A percentile compares a stretch with the other conserved stretches of the same genome.
phyloP scores from a whole-genome alignment of 2,888 invertebrate species.

The Harpagoxenus sublaevis region DNA sequence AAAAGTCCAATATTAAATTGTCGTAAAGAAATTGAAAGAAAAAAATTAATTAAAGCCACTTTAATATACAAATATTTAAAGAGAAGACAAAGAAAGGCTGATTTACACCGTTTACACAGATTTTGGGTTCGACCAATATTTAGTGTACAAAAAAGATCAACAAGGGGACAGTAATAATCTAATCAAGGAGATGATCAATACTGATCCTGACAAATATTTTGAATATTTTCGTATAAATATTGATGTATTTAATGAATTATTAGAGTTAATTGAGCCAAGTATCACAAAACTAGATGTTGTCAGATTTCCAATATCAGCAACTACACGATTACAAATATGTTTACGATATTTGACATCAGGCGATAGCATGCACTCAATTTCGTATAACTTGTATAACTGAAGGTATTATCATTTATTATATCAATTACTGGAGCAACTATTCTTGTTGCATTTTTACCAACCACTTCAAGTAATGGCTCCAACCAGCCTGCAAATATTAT shows the following conservation, averaged over 20 bases:
- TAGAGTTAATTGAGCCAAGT: neutral
- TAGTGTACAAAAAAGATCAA: neutral
- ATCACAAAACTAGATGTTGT: neutral
- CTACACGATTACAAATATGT: neutral
- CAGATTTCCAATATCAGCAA: neutral
- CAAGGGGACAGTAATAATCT: neutral
- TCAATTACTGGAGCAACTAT: constrained; percentile 96
- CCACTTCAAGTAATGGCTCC: constrained; percentile 91
- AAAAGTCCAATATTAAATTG: neutral
- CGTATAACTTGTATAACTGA: constrained; percentile 95
- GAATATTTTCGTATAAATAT: neutral
- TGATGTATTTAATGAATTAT: neutral
- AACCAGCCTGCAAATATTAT: constrained; percentile 89
- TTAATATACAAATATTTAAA: neutral
- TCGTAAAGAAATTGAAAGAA: neutral
- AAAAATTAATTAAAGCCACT: neutral
- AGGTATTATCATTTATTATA: constrained; percentile 97
- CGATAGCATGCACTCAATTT: neutral
- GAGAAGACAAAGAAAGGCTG: neutral
- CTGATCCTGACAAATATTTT: neutral
- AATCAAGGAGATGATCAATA: neutral
- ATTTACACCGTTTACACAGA: neutral
- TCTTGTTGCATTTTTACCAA: constrained; percentile 89
- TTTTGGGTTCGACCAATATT: neutral
- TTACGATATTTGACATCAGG: neutral